These are phyloP conservation scores for Calliopum simillimum DNA, from an alignment of 2,888 invertebrate species.

Conservation along the genomic window DNA sequence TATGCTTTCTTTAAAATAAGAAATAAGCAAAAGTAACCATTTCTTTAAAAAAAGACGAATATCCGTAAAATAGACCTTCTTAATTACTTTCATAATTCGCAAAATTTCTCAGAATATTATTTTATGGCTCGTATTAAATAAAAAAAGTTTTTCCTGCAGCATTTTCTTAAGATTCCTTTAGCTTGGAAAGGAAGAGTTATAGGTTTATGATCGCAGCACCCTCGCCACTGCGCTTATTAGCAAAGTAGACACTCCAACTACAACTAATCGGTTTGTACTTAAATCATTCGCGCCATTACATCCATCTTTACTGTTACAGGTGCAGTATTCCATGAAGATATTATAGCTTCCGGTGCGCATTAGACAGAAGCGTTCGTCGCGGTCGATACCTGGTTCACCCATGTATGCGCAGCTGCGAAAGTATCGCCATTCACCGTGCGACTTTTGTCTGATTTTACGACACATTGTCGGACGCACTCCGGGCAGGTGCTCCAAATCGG, in stretches of 20 bases:
- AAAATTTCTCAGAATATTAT: too few species aligned
- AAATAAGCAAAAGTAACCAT: too few species aligned
- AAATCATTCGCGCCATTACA: slow-evolving; percentile 77
- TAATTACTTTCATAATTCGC: too few species aligned
- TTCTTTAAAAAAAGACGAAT: too few species aligned
- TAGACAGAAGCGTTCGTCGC: slow-evolving; percentile 90
- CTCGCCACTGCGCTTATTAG: slow-evolving; percentile 42
- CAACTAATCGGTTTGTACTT: slow-evolving; percentile 59
- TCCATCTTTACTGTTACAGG: slow-evolving; percentile 92
- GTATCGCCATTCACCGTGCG: slow-evolving; percentile 89
- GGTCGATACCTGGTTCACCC: slow-evolving; percentile 89
- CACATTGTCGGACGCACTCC: slow-evolving; percentile 86
- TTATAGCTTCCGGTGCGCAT: slow-evolving; percentile 93
- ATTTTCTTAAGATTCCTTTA: too few species aligned
- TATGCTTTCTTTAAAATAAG: too few species aligned
- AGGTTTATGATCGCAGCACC: slow-evolving; percentile 40
- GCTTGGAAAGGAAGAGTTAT: not conserved
- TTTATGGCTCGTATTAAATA: too few species aligned
- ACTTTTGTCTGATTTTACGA: slow-evolving; percentile 91
- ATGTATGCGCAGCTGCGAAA: slow-evolving; percentile 89
- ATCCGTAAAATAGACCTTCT: too few species aligned
- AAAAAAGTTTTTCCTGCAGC: too few species aligned
- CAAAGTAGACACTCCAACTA: slow-evolving; percentile 49
- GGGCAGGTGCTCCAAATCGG: slow-evolving; percentile 74
- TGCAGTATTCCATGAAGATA: slow-evolving; percentile 94